These are phyloP conservation scores for Cephalopachus bancanus DNA, from an alignment of 2,797 vertebrate genomes.

Conservation along the genomic window DNA sequence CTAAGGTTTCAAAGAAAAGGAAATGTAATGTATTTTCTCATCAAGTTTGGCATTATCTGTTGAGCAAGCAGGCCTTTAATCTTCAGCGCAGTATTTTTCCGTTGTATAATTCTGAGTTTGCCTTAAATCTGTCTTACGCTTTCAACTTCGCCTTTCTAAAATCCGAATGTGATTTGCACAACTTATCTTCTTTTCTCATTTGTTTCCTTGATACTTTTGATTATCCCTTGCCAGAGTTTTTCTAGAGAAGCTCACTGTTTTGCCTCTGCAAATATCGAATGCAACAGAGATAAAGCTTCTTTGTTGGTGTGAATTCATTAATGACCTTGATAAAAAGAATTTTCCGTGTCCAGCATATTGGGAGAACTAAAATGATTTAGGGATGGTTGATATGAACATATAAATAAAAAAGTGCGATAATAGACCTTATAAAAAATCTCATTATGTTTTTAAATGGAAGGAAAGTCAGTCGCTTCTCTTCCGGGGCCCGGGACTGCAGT, in stretches of 20 bases:
- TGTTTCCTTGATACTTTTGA: slow-evolving; percentile 78
- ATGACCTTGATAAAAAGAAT: slow-evolving; percentile 68
- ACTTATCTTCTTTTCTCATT: slow-evolving; percentile 82
- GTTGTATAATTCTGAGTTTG: slow-evolving; percentile 81
- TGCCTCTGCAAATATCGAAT: slow-evolving; percentile 68
- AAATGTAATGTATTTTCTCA: slow-evolving; percentile 86
- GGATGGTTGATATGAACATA: slow-evolving; percentile 57
- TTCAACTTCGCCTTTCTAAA: slow-evolving; percentile 78
- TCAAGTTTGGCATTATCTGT: slow-evolving; percentile 83
- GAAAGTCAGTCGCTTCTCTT: not conserved
- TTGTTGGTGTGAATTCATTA: slow-evolving; percentile 71
- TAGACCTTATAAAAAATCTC: slow-evolving; percentile 39
- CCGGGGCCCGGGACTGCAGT: not conserved
- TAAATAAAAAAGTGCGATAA: slow-evolving; percentile 61
- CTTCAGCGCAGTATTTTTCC: slow-evolving; percentile 74
- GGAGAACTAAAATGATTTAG: slow-evolving; percentile 49
- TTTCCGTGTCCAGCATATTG: slow-evolving; percentile 4
- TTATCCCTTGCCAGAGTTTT: slow-evolving; percentile 71
- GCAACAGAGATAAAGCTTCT: slow-evolving; percentile 74
- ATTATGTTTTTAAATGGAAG: slow-evolving; percentile 65
- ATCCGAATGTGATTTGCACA: slow-evolving; percentile 55
- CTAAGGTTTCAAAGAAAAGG: slow-evolving; percentile 84
- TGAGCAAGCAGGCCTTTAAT: slow-evolving; percentile 80
- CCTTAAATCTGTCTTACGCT: slow-evolving; percentile 79
- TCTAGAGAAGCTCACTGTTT: slow-evolving; percentile 62